Conservation (phyloP, 2,888 invertebrate genomes). For the Gortyna flavago region DNA sequence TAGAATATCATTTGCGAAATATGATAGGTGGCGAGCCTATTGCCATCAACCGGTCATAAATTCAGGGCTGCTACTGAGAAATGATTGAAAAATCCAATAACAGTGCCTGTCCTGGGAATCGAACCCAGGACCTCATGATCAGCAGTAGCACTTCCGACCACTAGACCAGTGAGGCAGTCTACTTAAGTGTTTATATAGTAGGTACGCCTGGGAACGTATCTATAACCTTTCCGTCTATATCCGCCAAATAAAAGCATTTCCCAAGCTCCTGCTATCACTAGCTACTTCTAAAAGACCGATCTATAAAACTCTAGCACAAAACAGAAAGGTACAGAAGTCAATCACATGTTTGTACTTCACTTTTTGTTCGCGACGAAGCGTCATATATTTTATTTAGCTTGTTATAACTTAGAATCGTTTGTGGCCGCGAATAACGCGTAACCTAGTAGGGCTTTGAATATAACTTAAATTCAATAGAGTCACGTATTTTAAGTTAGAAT, state of each 20-base stretch:
- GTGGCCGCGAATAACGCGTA: no score
- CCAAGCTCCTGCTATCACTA: background rate
- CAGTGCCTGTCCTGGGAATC: background rate
- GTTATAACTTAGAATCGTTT: no score
- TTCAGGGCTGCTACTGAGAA: background rate
- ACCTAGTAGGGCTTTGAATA: no score
- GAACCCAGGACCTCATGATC: background rate
- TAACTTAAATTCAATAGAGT: no score
- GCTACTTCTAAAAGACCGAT: background rate
- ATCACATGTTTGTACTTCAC: no score
- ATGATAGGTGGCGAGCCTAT: background rate
- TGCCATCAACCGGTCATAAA: background rate
- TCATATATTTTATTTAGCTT: no score
- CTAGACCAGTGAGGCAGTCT: no score
- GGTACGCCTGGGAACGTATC: slow-evolving; percentile 18
- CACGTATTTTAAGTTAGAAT: no score
- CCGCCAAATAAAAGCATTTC: slow-evolving; percentile 7
- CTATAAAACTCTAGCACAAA: background rate
- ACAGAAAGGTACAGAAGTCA: no score
- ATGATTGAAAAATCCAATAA: background rate
- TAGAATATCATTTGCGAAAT: background rate
- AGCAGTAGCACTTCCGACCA: background rate
- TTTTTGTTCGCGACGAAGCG: no score
- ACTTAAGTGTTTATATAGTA: no score
- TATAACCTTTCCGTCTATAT: background rate